These are phyloP conservation scores for Hofmannophila pseudospretella DNA, from an alignment of 2,888 invertebrate genomes.

Conservation along the genomic window DNA sequence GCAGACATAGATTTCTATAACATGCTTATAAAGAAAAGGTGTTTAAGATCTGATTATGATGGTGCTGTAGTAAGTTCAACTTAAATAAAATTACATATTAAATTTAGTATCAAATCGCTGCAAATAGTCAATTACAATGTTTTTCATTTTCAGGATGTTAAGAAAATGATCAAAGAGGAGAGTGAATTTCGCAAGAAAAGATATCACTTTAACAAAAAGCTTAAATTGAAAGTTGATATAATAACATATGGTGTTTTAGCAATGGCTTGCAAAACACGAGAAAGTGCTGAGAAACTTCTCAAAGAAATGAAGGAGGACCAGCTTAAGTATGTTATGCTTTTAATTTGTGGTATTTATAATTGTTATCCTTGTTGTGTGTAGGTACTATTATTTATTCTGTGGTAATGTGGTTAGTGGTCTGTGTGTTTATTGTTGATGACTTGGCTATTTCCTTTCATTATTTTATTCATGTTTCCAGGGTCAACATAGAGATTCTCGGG, in stretches of 20 bases:
- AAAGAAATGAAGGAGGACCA: slow-evolving; percentile 82
- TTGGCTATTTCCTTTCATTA: too few species aligned
- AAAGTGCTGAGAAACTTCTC: slow-evolving; percentile 81
- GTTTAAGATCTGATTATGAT: slow-evolving; percentile 82
- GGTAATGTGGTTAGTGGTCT: too few species aligned
- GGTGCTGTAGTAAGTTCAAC: slow-evolving; percentile 82
- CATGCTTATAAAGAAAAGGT: slow-evolving; percentile 89
- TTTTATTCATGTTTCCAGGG: too few species aligned
- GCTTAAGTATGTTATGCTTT: slow-evolving; percentile 72
- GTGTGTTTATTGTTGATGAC: too few species aligned
- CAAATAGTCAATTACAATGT: background rate
- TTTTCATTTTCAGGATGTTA: slow-evolving; percentile 63
- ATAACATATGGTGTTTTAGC: slow-evolving; percentile 93
- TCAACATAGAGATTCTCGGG: slow-evolving; percentile 86
- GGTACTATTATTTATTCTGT: too few species aligned
- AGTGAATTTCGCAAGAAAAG: slow-evolving; percentile 45
- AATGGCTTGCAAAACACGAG: slow-evolving; percentile 82
- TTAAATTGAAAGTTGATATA: slow-evolving; percentile 81
- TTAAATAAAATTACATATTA: background rate
- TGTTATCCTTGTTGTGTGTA: too few species aligned
- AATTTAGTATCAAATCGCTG: too few species aligned
- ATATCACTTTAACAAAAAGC: slow-evolving; percentile 54
- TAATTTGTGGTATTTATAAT: too few species aligned
- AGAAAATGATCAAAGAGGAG: slow-evolving; percentile 73
- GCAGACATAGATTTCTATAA: slow-evolving; percentile 92